Evolutionary conservation across 1,140 invertebrate genomes (phyloP).

Genomic region (Pygmarrhopalites habei): DNA sequence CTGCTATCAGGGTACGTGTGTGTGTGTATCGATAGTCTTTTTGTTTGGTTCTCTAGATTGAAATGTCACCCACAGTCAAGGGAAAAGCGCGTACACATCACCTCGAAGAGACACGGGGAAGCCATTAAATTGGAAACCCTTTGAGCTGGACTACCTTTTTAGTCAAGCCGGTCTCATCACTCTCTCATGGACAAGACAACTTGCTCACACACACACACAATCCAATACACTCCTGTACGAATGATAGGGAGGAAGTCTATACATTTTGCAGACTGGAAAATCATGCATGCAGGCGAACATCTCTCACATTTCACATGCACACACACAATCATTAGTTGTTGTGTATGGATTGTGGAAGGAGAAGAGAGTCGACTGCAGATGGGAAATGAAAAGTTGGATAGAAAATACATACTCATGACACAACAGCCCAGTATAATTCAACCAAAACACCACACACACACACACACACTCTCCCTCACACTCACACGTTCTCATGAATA

Average conservation of each 20-base stretch:
- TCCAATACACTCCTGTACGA: neutral
- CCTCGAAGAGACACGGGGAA: neutral
- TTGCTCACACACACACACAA: neutral
- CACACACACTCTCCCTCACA: neutral
- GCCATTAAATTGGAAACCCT: conserved; percentile 5
- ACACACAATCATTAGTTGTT: too few species aligned
- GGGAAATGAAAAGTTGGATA: too few species aligned
- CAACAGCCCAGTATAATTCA: too few species aligned
- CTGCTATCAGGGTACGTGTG: neutral
- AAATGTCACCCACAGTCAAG: conserved; percentile 28
- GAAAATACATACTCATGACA: too few species aligned
- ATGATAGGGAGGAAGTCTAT: too few species aligned
- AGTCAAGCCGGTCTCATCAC: neutral
- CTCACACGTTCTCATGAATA: neutral
- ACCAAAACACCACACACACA: neutral
- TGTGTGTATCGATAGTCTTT: conserved; percentile 2
- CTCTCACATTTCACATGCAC: too few species aligned
- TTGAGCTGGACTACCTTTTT: conserved; percentile 4
- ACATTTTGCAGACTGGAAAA: too few species aligned
- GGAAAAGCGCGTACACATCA: neutral
- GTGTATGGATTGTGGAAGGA: too few species aligned
- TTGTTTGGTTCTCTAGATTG: conserved; percentile 20
- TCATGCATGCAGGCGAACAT: too few species aligned
- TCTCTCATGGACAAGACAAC: neutral
- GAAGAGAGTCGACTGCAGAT: too few species aligned